A percentile compares a stretch with the other conserved stretches of the same genome.
phyloP scores from a whole-genome alignment of 2,113 vertebrate species.

The Ibidorhyncha struthersii region DNA sequence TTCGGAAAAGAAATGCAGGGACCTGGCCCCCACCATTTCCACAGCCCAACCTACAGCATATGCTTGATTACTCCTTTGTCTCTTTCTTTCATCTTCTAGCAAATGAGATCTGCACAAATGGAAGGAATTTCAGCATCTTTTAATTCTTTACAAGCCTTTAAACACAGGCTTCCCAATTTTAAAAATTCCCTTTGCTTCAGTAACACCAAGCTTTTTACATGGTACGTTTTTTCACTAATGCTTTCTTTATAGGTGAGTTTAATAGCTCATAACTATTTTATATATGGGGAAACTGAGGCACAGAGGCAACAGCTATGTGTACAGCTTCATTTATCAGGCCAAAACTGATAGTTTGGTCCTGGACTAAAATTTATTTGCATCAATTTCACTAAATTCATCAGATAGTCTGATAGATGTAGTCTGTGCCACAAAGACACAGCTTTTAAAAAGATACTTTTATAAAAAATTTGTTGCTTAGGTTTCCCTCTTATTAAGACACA shows the following conservation, averaged over 20 bases:
- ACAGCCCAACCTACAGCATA: neutral
- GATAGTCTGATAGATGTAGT: neutral
- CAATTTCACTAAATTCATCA: neutral
- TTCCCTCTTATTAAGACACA: neutral
- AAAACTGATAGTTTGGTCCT: neutral
- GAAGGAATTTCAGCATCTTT: neutral
- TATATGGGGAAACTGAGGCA: neutral
- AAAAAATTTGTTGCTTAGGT: neutral
- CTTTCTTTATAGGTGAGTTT: neutral
- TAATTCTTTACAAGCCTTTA: neutral
- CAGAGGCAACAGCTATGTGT: neutral
- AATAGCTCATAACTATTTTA: neutral
- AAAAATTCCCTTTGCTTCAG: neutral
- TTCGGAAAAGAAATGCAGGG: neutral
- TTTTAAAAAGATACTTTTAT: neutral
- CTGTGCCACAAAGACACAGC: neutral
- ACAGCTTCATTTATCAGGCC: neutral
- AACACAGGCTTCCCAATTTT: neutral
- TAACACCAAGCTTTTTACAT: neutral
- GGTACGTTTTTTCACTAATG: neutral
- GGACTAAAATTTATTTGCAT: neutral
- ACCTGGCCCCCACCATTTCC: neutral
- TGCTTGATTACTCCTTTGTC: neutral
- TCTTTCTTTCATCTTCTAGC: neutral
- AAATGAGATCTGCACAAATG: neutral